Base-by-base conservation (phyloP, 35 echinoderm and acorn worm species). In the Patiria miniata region DNA sequence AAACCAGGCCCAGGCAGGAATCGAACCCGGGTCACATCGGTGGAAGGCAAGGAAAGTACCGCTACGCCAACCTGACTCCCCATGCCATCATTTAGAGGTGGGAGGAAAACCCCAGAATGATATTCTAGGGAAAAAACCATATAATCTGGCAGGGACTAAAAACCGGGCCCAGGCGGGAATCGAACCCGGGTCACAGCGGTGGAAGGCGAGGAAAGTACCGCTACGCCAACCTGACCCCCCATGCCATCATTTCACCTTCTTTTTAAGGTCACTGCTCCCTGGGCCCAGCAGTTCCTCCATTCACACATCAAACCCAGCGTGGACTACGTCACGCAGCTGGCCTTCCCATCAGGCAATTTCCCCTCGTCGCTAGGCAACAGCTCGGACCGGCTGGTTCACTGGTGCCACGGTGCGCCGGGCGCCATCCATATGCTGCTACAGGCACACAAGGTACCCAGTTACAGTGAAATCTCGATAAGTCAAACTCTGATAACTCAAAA, bases 361-460 rank as follows among this genome's bases (percentile, higher is more conserved):
- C 95, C 92, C 79, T 94, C 95, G 81, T 98, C 95, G n/a, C 76
- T 98, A 8, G 86, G 95, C 19, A 98, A 94, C 55, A 78, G 83
- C 18, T 77, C 85, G 2, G 95, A 98, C 79, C 80, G 92, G 5
- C 83, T 98, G 18, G 68, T 98, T 51, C 95, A 98, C 60, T 98
- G 92, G 92, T 94, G 95, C 47, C 95, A 98, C 76, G 95, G 95
- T 65, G 92, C 95, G n/a, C 92, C 95, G 3, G 95, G 95, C 7
- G 90, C 85, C 73, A 87, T 94, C 51, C 86, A 94, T 59, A 91
- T 94, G 92, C 79, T 98, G n/a, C 78, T 94, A 7, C 82, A 91
- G 52, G 95, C 95, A 7, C 77, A 98, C 56, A 98, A 94, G 89
- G 95, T 97, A 21, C 86, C 42, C 42, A 12, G 4, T 47, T 47